Evolutionary conservation across 2,113 vertebrate genomes (phyloP), one percentile per base, ranked within the genome.

Genomic region (Chlorodrepanis virens): DNA sequence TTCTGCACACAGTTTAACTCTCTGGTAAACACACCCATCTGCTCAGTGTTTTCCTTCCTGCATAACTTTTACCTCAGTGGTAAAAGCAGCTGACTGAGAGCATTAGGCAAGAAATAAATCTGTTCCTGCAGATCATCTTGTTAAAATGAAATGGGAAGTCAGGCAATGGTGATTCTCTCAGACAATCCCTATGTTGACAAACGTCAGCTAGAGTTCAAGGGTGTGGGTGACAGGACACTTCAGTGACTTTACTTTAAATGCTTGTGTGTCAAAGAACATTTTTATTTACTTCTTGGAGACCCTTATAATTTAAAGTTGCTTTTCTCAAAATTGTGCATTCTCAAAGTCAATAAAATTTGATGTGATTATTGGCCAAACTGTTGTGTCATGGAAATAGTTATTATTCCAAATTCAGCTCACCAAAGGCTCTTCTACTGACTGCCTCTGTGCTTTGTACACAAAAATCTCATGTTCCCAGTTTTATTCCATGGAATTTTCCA

Each of bases 1-100:
- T 93, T 96, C 90, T 83, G 94, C 81, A 97, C 87, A 94, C 92
- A 95, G 76, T 78, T 86, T 77, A 96, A 90, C 56, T 93, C 63
- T 90, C 82, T 28, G 74, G 91, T 94, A 97, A 98, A 98, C 95
- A 97, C 45, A 63, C 20, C 97, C 97, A 97, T 97, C 97, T 98
- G 98, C 68, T 97, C 94, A 42, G 22, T 95, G 89, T 97, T 97
- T 97, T 96, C 65, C 75, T 77, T 92, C 54, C 70, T 65, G 54
- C 84, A 91, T 89, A 78, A 90, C 61, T 92, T 74, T 84, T 92
- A 88, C 75, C 54, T 91, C 89, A 80, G 44, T 14, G 60, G 52
- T 57, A 68, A 82, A 97, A 95, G 83, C 74, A 90, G 45, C 37
- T 97, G 84, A 84, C 79, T 72, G 87, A 92, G 94, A 86, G 85